Base-by-base conservation (phyloP, 2,888 invertebrate genomes). In the Lasioglossum lativentre region DNA sequence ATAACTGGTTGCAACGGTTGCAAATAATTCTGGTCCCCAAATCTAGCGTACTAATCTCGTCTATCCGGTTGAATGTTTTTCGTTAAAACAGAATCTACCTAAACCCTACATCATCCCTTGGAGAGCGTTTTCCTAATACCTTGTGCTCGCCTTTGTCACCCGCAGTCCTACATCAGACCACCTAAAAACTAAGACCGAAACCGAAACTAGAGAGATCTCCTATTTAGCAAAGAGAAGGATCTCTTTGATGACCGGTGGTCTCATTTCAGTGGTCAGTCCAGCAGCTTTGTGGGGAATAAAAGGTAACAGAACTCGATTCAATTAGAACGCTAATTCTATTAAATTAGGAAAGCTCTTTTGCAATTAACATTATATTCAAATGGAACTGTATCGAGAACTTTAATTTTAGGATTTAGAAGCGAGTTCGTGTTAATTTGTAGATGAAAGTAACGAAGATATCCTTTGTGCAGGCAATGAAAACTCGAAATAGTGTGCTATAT, bases 1-100 rank as follows among this genome's bases (percentile, higher is more conserved):
- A 23, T 75, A 8, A 63, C 75, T 59, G 16, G 42, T 30, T 34
- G 42, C 42, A 70, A 19, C 63, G 76, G 30, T 52, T 34, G 83
- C 75, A 52, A 72, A 76, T 72, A 81, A 81, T 56, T 81, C 72
- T 27, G 27, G n/a, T 23, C 2, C 2, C 16, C 40, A 34, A n/a
- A 56, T 45, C 68, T 68, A 38, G 68, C 38, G 40, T 23, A n/a
- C n/a, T 70, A 70, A 70, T 70, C 70, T 70, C 40, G 66, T 30
- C 66, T 19, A 34, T 40, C 70, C n/a, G 40, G 70, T n/a, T 40
- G 40, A n/a, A 70, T 40, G 70, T 70, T 70, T 40, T 70, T 40
- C 70, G 1, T 70, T n/a, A n/a, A 40, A 70, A 40, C 70, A 40
- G 40, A 14, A n/a, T 70, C 40, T 38, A 40, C 40, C 70, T 70